These are phyloP conservation scores for Spatula clypeata DNA, from an alignment of 2,797 vertebrate species.

Conservation along the genomic window DNA sequence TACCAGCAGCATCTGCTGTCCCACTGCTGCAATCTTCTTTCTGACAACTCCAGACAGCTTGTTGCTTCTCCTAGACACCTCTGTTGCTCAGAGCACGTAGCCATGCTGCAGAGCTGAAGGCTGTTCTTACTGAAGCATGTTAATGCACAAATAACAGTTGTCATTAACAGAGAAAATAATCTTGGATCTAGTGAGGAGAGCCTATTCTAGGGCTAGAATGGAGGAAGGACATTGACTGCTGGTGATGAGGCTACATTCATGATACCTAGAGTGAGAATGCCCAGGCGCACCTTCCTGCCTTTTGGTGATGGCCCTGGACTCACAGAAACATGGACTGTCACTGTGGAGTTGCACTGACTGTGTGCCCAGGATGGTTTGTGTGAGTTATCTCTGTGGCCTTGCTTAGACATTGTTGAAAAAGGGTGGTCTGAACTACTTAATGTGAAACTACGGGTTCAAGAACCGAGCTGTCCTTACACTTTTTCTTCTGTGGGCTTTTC, in stretches of 20 bases:
- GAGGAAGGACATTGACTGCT: background rate
- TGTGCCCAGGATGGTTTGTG: background rate
- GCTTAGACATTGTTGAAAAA: background rate
- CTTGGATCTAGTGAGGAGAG: background rate
- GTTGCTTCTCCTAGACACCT: background rate
- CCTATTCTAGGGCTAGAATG: background rate
- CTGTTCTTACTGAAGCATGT: background rate
- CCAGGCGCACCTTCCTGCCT: background rate
- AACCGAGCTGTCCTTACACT: background rate
- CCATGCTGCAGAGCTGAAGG: background rate
- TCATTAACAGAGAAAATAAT: background rate
- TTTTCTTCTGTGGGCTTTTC: background rate
- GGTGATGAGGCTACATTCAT: background rate
- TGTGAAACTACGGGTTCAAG: background rate
- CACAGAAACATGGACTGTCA: accelerated
- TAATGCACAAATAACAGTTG: background rate
- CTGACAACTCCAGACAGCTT: background rate
- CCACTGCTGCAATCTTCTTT: background rate
- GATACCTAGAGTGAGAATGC: background rate
- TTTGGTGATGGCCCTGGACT: background rate
- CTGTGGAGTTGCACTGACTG: background rate
- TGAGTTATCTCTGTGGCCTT: background rate
- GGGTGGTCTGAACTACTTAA: background rate
- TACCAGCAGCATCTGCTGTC: background rate
- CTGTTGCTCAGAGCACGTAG: background rate